A percentile compares a stretch with the other conserved stretches of the same genome.
Conservation (phyloP, 2,888 invertebrate species). For the Lucinisca nassula region DNA sequence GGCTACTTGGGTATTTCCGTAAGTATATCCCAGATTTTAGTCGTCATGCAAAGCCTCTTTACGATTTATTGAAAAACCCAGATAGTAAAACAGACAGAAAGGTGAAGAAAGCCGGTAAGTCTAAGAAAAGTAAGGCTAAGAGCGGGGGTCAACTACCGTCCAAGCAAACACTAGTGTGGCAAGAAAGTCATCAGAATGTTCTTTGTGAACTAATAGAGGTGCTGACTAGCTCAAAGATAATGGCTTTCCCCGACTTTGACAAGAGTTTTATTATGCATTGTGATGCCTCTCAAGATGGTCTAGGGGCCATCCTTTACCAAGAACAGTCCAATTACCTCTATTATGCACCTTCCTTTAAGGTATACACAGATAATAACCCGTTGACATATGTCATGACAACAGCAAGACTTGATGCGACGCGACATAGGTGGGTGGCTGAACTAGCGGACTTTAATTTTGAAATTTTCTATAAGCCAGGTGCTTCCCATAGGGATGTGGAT, state of each 20-base stretch:
- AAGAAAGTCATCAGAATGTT: conserved; percentile 11
- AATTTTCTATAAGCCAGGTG: conserved; percentile 42
- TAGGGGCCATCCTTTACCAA: conserved; percentile 76
- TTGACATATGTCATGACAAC: too few relatives aligned
- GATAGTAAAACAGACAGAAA: background rate
- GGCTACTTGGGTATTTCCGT: conserved; percentile 51
- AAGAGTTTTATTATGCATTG: conserved; percentile 7
- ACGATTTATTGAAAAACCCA: conserved; percentile 48
- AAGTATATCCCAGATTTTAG: conserved; percentile 50
- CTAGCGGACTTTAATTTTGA: too few relatives aligned
- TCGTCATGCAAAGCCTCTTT: conserved; percentile 47
- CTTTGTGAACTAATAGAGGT: conserved; percentile 24
- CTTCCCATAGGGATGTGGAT: conserved; percentile 26
- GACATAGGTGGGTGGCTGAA: too few relatives aligned
- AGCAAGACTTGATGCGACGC: conserved; percentile 30
- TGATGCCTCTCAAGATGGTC: background rate
- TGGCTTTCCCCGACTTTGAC: conserved; percentile 28
- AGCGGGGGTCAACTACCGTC: conserved; percentile 13
- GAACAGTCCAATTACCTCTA: conserved; percentile 38
- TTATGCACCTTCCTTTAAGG: conserved; percentile 47
- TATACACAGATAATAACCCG: conserved; percentile 49
- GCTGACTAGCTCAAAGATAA: conserved; percentile 20
- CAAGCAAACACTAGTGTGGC: conserved; percentile 15
- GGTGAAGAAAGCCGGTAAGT: background rate
- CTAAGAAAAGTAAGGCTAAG: too few relatives aligned